A percentile compares a stretch with the other conserved stretches of the same genome.
Conservation (phyloP, 2,113 vertebrate genomes). For the Lagopus leucura region DNA sequence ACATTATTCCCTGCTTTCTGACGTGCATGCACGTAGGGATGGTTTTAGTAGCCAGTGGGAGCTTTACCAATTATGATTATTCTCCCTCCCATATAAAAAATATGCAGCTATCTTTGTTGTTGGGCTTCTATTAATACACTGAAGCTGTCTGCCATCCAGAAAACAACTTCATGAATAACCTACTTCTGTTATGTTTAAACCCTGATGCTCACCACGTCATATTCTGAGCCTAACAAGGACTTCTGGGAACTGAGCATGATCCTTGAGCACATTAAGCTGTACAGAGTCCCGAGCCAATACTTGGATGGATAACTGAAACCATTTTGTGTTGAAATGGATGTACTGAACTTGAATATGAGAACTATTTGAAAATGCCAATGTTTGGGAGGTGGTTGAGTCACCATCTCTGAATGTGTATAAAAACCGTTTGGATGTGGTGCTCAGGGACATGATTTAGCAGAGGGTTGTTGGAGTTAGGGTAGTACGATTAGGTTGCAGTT, state of each 20-base stretch:
- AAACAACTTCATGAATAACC: not conserved
- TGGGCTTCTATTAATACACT: not conserved
- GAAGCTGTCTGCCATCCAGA: not conserved
- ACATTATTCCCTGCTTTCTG: not conserved
- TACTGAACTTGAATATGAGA: slow-evolving; percentile 43
- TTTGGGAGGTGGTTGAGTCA: no score
- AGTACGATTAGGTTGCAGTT: no score
- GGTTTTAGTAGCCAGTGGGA: not conserved
- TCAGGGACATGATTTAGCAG: no score
- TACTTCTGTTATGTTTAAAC: not conserved
- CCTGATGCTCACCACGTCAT: not conserved
- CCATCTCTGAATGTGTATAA: no score
- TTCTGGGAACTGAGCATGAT: not conserved
- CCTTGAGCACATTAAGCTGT: not conserved
- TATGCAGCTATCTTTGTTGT: not conserved
- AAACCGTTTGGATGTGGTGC: no score
- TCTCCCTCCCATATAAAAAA: not conserved
- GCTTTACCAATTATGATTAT: not conserved
- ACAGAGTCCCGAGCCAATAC: not conserved
- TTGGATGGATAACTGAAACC: not conserved
- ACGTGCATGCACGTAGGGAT: accelerated
- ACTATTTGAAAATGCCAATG: slow-evolving; percentile 41
- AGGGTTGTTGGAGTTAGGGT: no score
- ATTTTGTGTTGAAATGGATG: slow-evolving; percentile 11
- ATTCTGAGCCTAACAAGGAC: not conserved